Conservation (phyloP, 2,797 vertebrate species). For the Bradypodion pumilum region DNA sequence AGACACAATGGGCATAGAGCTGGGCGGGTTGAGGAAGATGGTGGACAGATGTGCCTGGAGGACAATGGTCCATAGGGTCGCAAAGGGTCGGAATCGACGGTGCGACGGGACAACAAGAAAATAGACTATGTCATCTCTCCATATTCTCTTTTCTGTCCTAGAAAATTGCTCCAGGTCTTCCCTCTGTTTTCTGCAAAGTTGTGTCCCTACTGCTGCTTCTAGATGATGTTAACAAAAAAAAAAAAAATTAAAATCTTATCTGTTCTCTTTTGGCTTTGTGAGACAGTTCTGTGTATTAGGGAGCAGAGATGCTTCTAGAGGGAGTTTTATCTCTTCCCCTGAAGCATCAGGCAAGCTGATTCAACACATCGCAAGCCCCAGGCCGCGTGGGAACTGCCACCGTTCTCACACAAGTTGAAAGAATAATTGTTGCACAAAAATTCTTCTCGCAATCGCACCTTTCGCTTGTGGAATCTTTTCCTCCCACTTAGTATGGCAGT, state of each 20-base stretch:
- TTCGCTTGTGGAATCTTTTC: neutral
- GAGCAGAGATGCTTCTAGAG: neutral
- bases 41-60: too few species aligned
- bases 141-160: neutral
- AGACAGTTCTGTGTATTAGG: neutral
- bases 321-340: neutral
- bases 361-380: neutral
- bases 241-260: too few species aligned
- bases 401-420: constrained; percentile 8
- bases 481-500: neutral
- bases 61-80: too few species aligned
- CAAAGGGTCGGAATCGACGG: too few species aligned
- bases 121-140: neutral
- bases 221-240: neutral
- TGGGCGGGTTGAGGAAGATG: too few species aligned
- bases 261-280: neutral
- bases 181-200: neutral
- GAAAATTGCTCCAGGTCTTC: neutral
- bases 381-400: neutral
- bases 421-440: neutral
- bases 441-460: neutral
- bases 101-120: too few species aligned
- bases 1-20: too few species aligned
- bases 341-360: neutral
- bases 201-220: neutral